A percentile compares a stretch with the other conserved stretches of the same genome.
These are phyloP conservation scores for Prunella strophiata DNA, from an alignment of 2,797 vertebrate species.

Conservation along the genomic window DNA sequence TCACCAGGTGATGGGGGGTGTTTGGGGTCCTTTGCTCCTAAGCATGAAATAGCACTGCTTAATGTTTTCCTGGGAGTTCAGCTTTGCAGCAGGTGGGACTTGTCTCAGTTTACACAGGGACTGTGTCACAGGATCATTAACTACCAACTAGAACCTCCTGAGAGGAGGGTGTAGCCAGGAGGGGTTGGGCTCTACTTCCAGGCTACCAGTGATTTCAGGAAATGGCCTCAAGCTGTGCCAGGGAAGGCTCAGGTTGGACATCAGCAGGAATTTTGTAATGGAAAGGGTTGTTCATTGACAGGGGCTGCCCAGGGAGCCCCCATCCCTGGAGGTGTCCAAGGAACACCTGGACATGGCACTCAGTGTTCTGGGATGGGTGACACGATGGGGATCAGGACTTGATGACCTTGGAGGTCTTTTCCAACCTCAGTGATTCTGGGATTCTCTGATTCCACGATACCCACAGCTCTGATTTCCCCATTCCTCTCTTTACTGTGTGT, in stretches of 20 bases:
- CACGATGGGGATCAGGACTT: neutral
- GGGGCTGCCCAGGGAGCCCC: neutral
- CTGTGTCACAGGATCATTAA: neutral
- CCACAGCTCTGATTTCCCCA: neutral
- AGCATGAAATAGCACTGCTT: fast-evolving
- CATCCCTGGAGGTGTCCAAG: neutral
- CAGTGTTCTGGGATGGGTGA: neutral
- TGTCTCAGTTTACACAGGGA: neutral
- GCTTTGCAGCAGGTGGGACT: neutral
- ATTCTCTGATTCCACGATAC: neutral
- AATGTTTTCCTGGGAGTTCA: neutral
- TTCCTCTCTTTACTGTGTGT: neutral
- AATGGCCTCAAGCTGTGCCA: neutral
- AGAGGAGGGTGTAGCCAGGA: neutral
- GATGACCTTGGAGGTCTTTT: neutral
- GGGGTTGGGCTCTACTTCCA: neutral
- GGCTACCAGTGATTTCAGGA: neutral
- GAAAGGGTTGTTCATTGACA: neutral
- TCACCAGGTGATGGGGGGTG: neutral
- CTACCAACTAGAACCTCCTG: neutral
- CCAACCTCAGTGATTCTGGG: neutral
- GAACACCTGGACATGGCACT: neutral
- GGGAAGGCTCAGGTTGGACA: neutral
- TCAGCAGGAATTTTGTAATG: neutral
- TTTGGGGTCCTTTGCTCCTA: neutral